Evolutionary conservation across 2,888 invertebrate species (phyloP), one percentile per base, ranked within the genome.

Genomic region (Drosophila aldrichi): DNA sequence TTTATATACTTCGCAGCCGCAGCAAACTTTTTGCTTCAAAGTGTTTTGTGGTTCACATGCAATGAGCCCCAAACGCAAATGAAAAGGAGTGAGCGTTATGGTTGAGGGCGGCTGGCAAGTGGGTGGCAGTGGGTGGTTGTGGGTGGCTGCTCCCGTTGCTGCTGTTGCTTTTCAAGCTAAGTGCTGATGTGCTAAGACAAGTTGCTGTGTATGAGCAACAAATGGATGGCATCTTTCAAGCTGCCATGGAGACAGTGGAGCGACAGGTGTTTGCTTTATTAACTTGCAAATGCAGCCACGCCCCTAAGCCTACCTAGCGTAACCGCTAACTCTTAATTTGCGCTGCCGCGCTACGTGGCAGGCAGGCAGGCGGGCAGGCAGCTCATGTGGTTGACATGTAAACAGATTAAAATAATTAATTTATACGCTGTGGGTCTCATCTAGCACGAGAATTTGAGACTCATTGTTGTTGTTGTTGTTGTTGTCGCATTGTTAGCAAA

Each of bases 341-440:
- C 16, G 52, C 36, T 16, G 22, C 6, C 25, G 16, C 14, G n/a
- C n/a, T n/a, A n/a, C n/a, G n/a, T n/a, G n/a, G n/a, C n/a, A n/a
- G n/a, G 41, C 10, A 3, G 20, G 20, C 12, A 3, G 12, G 20
- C 43, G 12, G 34, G 12, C 22, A 18, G 20, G 16, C 40, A 32
- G 54, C 44, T 41, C 34, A 29, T 63, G 68, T 51, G 69, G 73
- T 40, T 84, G 86, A 73, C 88, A 81, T 83, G 79, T 86, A 85
- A 88, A 88, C 81, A 88, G 89, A 88, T 88, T 88, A 90, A 83
- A 83, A 86, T 88, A 88, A 88, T 88, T 90, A 88, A 88, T 88
- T 88, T 88, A 89, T 89, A 76, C 87, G 73, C 34, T 40, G 46
- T 3, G 20, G 65, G 60, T 56, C 70, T 79, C 75, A 81, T 70